These are phyloP conservation scores for Gambusia affinis DNA, from an alignment of 2,113 vertebrate genomes.

Conservation along the genomic window DNA sequence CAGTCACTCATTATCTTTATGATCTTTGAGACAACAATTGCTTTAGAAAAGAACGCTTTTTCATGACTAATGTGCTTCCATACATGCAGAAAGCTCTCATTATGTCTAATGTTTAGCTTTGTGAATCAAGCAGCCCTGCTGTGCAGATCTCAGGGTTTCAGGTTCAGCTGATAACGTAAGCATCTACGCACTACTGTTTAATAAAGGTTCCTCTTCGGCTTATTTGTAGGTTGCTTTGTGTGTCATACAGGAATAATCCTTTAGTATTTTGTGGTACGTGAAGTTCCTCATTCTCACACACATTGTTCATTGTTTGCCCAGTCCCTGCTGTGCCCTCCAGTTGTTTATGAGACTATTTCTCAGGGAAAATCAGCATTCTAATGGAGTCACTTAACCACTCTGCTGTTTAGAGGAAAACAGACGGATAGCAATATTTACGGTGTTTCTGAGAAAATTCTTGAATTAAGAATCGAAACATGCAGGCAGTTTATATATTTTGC, in stretches of 20 bases:
- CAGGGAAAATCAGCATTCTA: constrained; percentile 52
- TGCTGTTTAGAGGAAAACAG: constrained; percentile 33
- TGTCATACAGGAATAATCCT: constrained; percentile 27
- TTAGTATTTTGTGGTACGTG: constrained; percentile 31
- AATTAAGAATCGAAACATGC: constrained; percentile 32
- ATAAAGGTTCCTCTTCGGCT: constrained; percentile 4
- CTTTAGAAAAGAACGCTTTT: constrained; percentile 3
- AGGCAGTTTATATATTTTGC: constrained; percentile 16
- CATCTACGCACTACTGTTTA: constrained; percentile 1
- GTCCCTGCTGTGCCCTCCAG: constrained; percentile 45
- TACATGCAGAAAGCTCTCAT: background rate
- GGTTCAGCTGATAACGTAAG: background rate
- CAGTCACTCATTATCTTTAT: constrained; percentile 30
- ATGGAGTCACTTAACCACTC: constrained; percentile 51
- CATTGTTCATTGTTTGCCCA: constrained; percentile 13
- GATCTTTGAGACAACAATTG: constrained; percentile 8
- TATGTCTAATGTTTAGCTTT: constrained; percentile 2
- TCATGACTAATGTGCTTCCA: constrained; percentile 33
- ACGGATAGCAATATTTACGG: constrained; percentile 33
- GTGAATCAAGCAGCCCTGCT: constrained; percentile 26
- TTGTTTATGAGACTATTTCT: constrained; percentile 66
- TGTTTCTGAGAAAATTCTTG: constrained; percentile 25
- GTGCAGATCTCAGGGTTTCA: constrained; percentile 20
- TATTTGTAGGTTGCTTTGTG: background rate
- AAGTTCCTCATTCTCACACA: constrained; percentile 23